Evolutionary conservation across 2,888 invertebrate species (phyloP), one percentile per base, ranked within the genome.

Genomic region (Euzophera pinguis): DNA sequence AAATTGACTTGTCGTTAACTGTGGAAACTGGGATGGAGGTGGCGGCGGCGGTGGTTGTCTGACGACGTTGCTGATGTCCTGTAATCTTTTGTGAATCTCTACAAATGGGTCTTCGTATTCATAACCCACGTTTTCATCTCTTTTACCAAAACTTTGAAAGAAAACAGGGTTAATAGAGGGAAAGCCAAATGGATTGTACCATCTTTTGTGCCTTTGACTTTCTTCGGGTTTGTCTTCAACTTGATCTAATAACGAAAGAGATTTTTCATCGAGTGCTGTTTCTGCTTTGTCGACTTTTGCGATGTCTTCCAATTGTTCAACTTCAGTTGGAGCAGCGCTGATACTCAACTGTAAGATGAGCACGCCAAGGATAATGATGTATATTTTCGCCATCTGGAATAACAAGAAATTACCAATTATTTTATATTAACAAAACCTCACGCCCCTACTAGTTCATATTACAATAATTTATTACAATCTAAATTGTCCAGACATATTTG

Each of bases 381-480:
- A 56, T 47, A 67, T 35, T 55, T 52, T 64, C 65, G 64, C 70
- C 87, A 88, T 88, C 88, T 89, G 87, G 52, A 87, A 88, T 22
- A 2, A 22, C 22, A 57, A 47, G 43, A 62, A 59, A 61, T 53
- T 61, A 49, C 61, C 35, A 29, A 35, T 22, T 2, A 34, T 52
- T 50, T 37, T 42, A 5, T 13, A 48, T 52, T 16, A 32, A 9
- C 32, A 1, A 29, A 29, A 7, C 7, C n/a, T n/a, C n/a, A n/a
- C n/a, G n/a, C n/a, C n/a, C n/a, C n/a, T n/a, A n/a, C n/a, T n/a
- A n/a, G n/a, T n/a, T n/a, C n/a, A n/a, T n/a, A n/a, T n/a, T n/a
- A n/a, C n/a, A n/a, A n/a, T n/a, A n/a, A n/a, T n/a, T n/a, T n/a
- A n/a, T n/a, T n/a, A n/a, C n/a, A n/a, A n/a, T n/a, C n/a, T n/a